Evolutionary conservation across 2,888 invertebrate species (phyloP).

Genomic region (Nephrotoma appendiculata): DNA sequence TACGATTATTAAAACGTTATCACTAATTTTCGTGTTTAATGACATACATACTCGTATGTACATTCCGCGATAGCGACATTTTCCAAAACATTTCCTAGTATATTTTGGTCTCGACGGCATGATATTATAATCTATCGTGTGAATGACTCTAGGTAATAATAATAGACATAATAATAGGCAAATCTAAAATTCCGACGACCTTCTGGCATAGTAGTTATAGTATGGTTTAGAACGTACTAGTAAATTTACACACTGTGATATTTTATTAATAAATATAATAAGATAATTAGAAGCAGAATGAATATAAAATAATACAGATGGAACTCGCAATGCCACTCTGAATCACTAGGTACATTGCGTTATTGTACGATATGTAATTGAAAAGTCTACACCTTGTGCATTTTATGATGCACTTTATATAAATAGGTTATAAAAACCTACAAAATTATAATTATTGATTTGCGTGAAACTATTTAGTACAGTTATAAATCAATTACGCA

Average conservation of each 20-base stretch:
- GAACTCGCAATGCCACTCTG: background rate
- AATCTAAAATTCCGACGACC: background rate
- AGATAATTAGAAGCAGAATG: background rate
- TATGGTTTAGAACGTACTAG: background rate
- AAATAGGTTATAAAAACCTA: no score
- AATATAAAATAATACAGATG: background rate
- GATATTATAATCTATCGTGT: background rate
- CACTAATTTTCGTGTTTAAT: background rate
- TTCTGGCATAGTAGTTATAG: background rate
- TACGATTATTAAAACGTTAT: background rate
- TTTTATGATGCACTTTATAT: no score
- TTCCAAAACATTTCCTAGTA: background rate
- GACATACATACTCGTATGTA: background rate
- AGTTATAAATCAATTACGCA: no score
- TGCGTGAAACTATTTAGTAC: no score
- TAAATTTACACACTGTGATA: background rate
- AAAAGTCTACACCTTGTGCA: no score
- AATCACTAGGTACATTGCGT: background rate
- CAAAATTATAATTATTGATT: no score
- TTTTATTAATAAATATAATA: background rate
- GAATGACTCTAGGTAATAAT: background rate
- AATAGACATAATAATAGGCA: background rate
- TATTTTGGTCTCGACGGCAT: background rate
- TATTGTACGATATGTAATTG: no score
- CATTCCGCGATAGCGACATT: background rate